These are phyloP conservation scores for Bolinopsis microptera DNA, from an alignment of 37 sponge, comb jelly and placozoan genomes.

Conservation along the genomic window DNA sequence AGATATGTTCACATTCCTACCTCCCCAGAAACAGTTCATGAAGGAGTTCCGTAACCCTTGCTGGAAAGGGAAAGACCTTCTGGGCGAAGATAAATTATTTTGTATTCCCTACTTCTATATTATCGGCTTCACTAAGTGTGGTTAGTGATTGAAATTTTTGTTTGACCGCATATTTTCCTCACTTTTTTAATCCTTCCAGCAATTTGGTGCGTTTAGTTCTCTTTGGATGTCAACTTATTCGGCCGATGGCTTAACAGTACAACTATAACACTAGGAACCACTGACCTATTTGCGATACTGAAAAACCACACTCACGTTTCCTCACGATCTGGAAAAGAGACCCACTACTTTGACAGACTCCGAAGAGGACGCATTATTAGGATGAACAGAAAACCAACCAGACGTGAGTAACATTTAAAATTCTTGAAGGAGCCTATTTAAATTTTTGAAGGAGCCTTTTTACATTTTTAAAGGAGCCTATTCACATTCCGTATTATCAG, in stretches of 20 bases:
- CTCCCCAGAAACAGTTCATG: constrained; percentile 7
- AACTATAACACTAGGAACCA: too few species aligned
- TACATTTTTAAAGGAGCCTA: too few species aligned
- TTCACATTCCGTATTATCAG: too few species aligned
- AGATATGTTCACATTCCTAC: constrained; percentile 40
- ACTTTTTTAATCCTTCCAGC: too few species aligned
- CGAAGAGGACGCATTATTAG: constrained; percentile 1
- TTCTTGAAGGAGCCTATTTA: too few species aligned
- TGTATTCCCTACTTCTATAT: constrained; percentile 60
- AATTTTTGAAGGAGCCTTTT: too few species aligned
- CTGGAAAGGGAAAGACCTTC: neutral
- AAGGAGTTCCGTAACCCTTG: constrained; percentile 62
- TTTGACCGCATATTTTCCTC: too few species aligned
- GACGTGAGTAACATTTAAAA: constrained; percentile 22
- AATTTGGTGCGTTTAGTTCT: too few species aligned
- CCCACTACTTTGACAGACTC: constrained; percentile 54
- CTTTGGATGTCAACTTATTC: too few species aligned
- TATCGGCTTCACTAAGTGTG: constrained; percentile 18
- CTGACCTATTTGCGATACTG: constrained; percentile 1
- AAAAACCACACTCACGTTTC: constrained; percentile 27
- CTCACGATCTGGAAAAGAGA: constrained; percentile 50
- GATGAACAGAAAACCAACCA: constrained; percentile 40
- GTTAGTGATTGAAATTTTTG: neutral
- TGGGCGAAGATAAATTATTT: neutral
- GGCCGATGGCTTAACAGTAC: too few species aligned